phyloP scores from a whole-genome alignment of 92 coral and sea anemone species.

The Zoanthus sociatus region DNA sequence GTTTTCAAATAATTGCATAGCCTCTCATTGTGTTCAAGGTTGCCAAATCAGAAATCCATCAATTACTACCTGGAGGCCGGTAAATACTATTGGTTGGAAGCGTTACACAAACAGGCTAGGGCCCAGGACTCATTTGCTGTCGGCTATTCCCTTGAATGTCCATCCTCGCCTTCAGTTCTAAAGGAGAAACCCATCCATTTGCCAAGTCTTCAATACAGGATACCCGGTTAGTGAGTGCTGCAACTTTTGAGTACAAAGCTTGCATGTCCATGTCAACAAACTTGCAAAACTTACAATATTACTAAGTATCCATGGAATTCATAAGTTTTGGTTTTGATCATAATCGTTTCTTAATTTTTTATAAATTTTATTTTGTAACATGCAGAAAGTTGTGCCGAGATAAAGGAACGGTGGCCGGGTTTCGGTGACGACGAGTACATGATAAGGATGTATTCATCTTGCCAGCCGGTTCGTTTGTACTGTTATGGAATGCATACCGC shows the following conservation, averaged over 20 bases:
- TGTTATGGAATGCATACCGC: conserved; percentile 94
- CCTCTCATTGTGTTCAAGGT: conserved; percentile 26
- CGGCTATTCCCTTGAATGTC: conserved; percentile 84
- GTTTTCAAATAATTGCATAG: too few relatives aligned
- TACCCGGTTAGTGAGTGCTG: conserved; percentile 75
- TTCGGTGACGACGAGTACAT: conserved; percentile 93
- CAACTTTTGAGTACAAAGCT: not conserved
- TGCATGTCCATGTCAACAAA: not conserved
- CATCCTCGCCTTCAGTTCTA: conserved; percentile 65
- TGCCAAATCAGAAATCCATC: conserved; percentile 53
- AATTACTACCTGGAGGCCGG: conserved; percentile 75
- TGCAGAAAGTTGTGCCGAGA: conserved; percentile 89
- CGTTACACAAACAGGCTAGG: conserved; percentile 83
- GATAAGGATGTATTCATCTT: conserved; percentile 84
- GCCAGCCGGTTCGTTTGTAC: conserved; percentile 91
- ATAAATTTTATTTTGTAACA: not conserved
- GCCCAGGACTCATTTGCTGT: conserved; percentile 73
- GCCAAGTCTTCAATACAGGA: conserved; percentile 79
- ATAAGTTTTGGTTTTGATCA: not conserved
- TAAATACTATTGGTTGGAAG: conserved; percentile 89
- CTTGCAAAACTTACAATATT: too few relatives aligned
- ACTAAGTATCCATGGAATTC: too few relatives aligned
- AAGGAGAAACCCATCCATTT: conserved; percentile 63
- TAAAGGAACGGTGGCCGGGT: conserved; percentile 90
- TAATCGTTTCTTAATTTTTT: not conserved